Base-by-base conservation (phyloP, 2,888 invertebrate genomes). In the Melanargia galathea region DNA sequence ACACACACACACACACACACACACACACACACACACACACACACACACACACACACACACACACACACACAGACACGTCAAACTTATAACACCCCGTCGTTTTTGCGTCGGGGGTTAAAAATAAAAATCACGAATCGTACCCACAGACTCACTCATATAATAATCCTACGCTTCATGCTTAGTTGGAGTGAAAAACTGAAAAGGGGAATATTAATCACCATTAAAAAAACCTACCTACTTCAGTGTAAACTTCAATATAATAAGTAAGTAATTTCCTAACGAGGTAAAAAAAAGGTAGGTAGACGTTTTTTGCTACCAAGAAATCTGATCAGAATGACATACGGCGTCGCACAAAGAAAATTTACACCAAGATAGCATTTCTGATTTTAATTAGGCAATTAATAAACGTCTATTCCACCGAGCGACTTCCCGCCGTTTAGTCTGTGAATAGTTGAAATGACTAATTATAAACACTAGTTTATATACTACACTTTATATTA, bases 341-440 rank as follows among this genome's bases (percentile, higher is more conserved):
- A 58, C 30, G 10, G 20, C 48, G n/a, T 24, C n/a, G 24, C 20
- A 54, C 43, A 54, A 54, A 54, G 26, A 62, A 49, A 56, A 30
- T 30, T 54, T 62, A 51, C 56, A 33, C 49, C 20, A 40, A 48
- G 55, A 62, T 43, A 30, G 49, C 35, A 45, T 46, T 61, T 61
- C 51, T 54, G 52, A 57, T 51, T 46, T 51, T 59, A 65, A 62
- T 65, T 26, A 62, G 58, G 48, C 46, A 58, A 54, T 65, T 55
- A 61, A 58, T 62, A 65, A 52, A 46, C 52, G 54, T 40, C 52
- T 56, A 24, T 30, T 20, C 22, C 30, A 43, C 30, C 46, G 51
- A 51, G 40, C 48, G 43, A 65, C 64, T 65, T 61, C 61, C 64
- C 61, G 46, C 26, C 64, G 35, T 54, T 38, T 43, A 49, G 22